Base-by-base conservation (phyloP, 2,888 invertebrate genomes). In the Punctoribates punctum region DNA sequence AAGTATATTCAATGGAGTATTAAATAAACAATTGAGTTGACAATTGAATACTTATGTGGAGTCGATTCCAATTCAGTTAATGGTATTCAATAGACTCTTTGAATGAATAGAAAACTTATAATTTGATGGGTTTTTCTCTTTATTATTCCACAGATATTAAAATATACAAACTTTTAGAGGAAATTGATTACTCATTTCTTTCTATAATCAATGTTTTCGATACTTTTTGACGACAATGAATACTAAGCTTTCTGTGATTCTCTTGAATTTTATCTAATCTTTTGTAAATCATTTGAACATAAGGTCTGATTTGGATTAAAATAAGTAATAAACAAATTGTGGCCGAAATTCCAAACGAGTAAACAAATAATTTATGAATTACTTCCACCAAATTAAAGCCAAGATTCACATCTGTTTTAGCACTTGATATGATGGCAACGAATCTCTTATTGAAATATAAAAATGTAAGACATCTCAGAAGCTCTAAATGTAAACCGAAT, bases 381-480 rank as follows among this genome's bases (percentile, higher is more conserved):
- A 29, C 1, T 27, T 4, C 0, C 15, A 60, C 23, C 15, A 15
- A 25, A 57, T 42, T 11, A 13, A 42, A 42, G 1, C 13, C 42
- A 1, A 42, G 8, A 6, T 54, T 57, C 6, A 23, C 8, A 27
- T 27, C 27, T 27, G 15, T 27, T 60, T 27, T 60, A 8, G 23
- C 23, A 17, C 1, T 9, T 9, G 42, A 42, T 9, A 42, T 13
- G 13, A 42, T 9, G 8, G 42, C 6, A 9, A 42, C 1, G 42
- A 60, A 29, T 1, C 27, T 60, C 15, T 25, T 11, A 27, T 27
- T 29, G 2, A 60, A 60, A 17, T 60, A 60, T 15, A 82, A 62
- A 81, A 83, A 83, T 81, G 82, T 81, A 81, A 78, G 42, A 73
- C 79, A 78, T 0, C 80, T 75, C 13, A 77, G 1, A 1, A 79